Base-by-base conservation (phyloP, 37 sponge, comb jelly and placozoan species). In the Lycopodina hypogea region DNA sequence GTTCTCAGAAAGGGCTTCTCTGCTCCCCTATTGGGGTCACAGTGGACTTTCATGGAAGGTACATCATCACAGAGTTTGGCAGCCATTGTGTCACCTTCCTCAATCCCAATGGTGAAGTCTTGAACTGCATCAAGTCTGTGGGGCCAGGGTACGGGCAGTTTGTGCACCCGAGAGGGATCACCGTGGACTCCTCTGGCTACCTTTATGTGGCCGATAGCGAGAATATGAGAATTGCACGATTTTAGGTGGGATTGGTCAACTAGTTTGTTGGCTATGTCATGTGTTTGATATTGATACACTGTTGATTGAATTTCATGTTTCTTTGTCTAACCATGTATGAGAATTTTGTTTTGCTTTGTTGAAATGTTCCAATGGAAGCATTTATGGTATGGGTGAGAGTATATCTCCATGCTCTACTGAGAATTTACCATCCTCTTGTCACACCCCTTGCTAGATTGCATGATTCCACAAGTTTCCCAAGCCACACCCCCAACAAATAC, bases 11-110 rank as follows among this genome's bases (percentile, higher is more conserved):
- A 28, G 88, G 88, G 1, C 62, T 87, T 22, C 83, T 87, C 55
- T 87, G 88, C 50, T 87, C 88, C 24, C 88, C 88, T 1, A 87
- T 81, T 24, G 78, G 78, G 0, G 66, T 87, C 7, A 38, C 82
- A 3, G 19, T 28, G 18, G 88, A 87, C 34, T 28, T 38, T 18
- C 65, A 78, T 52, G 88, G 88, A 3, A 45, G 88, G 3, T 87
- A 82, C 60, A 59, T 81, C 51, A 61, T 87, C 51, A 77, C 83
- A 3, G 88, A 87, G 69, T 87, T 87, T 71, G 88, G 88, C 29
- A 81, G 83, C 56, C 88, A 87, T 59, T 48, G 60, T 32, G 65
- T 87, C 41, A 77, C 83, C 29, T 80, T 87, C 35, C 60, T 87
- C 40, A 65, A 56, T 32, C 76, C 83, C 23, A 53, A 64, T 38